A percentile compares a stretch with the other conserved stretches of the same genome.
phyloP scores from a whole-genome alignment of 1,140 invertebrate species.

The Harlomillsia oculata region DNA sequence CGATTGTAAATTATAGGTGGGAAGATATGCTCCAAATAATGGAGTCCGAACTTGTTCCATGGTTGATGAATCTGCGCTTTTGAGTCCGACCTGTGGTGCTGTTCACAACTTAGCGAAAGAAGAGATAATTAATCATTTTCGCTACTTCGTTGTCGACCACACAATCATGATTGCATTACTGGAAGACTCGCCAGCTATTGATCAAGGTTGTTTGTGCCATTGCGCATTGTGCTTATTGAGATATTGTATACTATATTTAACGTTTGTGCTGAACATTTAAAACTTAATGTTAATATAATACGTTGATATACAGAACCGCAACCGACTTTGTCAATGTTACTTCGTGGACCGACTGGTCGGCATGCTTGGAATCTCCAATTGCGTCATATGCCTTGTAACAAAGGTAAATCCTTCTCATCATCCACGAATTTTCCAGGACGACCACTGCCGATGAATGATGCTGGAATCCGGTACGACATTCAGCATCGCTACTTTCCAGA shows the following conservation, averaged over 20 bases:
- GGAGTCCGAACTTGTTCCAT: constrained; percentile 56
- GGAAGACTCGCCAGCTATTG: constrained; percentile 73
- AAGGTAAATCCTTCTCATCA: constrained; percentile 38
- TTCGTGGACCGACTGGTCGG: constrained; percentile 81
- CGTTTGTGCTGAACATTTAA: background rate
- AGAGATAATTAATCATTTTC: constrained; percentile 55
- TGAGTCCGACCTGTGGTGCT: constrained; percentile 61
- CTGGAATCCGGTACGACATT: constrained; percentile 45
- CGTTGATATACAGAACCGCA: constrained; percentile 42
- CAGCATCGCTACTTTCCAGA: constrained; percentile 66
- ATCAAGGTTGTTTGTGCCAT: constrained; percentile 42
- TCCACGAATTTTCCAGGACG: constrained; percentile 61
- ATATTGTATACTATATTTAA: constrained; percentile 51
- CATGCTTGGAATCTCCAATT: constrained; percentile 90
- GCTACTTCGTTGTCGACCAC: constrained; percentile 87
- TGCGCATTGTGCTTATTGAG: constrained; percentile 32
- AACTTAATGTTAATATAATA: background rate
- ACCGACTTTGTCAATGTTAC: constrained; percentile 59
- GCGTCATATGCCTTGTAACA: constrained; percentile 66
- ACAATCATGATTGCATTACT: constrained; percentile 76
- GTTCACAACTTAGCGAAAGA: constrained; percentile 46
- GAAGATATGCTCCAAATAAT: constrained; percentile 14
- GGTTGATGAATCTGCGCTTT: constrained; percentile 74
- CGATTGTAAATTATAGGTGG: constrained; percentile 7
- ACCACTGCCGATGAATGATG: constrained; percentile 64